Evolutionary conservation across 2,888 invertebrate species (phyloP), one percentile per base, ranked within the genome.

Genomic region (Hypomecis punctinalis): DNA sequence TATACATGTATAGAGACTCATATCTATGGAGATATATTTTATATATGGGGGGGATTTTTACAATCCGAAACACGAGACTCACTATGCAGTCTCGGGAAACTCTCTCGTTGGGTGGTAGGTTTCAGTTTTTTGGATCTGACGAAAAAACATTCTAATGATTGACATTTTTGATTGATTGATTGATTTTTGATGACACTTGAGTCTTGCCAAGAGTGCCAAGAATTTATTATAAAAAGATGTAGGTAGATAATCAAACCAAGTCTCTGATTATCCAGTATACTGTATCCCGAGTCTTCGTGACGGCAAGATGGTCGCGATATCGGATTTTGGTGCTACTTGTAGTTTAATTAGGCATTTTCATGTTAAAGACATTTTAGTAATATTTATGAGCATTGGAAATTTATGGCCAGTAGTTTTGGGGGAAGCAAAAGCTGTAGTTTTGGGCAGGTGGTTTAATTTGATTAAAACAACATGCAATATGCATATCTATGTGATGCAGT

Each of bases 261-360:
- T 0, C 36, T 53, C 65, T 66, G 65, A 7, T 11, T 43, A 10
- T 13, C 13, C 0, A 5, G 5, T 53, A 48, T 60, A 58, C 43
- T 43, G 64, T 60, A 36, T 81, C 71, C 78, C 76, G 77, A 80
- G 79, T 79, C 81, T 82, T 89, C 86, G 88, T 88, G 88, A 86
- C 84, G 86, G 68, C 65, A 56, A 80, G 82, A 84, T 84, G 82
- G 76, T 77, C 72, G 80, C 81, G 86, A 88, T 91, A 91, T 91
- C 91, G 88, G 90, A 88, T 92, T 91, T 91, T 88, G 89, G 90
- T 88, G 84, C 88, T 84, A 83, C 68, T 65, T 65, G 69, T 68
- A 68, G 80, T 86, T 90, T 92, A 91, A 92, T 91, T 90, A 91
- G 86, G 76, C 76, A 81, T 86, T 87, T 90, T 88, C 87, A 84